A percentile compares a stretch with the other conserved stretches of the same genome.
Evolutionary conservation across 2,113 vertebrate genomes (phyloP).

Genomic region (Malurus cyaneus): DNA sequence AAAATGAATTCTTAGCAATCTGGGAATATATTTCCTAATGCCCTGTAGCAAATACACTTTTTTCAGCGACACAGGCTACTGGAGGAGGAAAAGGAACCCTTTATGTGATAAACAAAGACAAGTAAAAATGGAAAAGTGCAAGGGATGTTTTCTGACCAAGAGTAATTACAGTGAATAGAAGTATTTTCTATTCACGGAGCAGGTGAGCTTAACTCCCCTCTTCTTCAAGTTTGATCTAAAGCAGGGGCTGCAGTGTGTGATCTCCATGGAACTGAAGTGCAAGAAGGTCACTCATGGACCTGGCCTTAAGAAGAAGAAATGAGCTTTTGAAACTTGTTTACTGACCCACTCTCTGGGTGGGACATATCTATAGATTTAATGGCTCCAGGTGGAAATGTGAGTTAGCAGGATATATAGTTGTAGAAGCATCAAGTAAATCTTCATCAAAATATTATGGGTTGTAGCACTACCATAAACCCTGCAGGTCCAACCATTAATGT

Average conservation of each 20-base stretch:
- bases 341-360: background rate
- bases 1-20: constrained; percentile 33
- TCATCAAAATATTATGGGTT: background rate
- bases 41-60: constrained; percentile 35
- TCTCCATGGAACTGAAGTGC: constrained; percentile 9
- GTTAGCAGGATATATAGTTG: background rate
- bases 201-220: background rate
- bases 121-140: background rate
- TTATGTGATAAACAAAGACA: background rate
- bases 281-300: background rate
- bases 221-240: constrained; percentile 15
- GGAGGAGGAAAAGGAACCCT: background rate
- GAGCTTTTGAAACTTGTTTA: constrained; percentile 45
- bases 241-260: background rate
- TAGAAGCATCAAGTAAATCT: background rate
- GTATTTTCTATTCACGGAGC: background rate
- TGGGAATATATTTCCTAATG: constrained; percentile 52
- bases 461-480: background rate
- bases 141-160: background rate
- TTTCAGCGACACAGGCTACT: background rate
- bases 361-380: constrained; percentile 4
- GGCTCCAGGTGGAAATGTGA: background rate
- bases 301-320: constrained; percentile 38
- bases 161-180: background rate
- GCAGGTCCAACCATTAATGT: background rate